A percentile compares a stretch with the other conserved stretches of the same genome.
These are phyloP conservation scores for Erinaceus europaeus DNA, from an alignment of 2,113 vertebrate species.

Conservation along the genomic window DNA sequence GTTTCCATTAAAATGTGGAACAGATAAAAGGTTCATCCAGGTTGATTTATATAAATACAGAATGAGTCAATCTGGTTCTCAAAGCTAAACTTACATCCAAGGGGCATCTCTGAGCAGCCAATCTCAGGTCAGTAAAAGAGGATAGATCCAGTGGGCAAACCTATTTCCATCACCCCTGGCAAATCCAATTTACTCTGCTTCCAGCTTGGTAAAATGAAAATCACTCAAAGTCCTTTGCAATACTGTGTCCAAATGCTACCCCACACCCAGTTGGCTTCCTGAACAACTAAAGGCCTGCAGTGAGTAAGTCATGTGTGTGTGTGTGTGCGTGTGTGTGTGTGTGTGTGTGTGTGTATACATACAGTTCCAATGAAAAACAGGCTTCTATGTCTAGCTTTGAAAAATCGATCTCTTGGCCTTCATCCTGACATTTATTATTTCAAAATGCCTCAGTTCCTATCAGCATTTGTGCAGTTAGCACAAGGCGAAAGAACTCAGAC, in stretches of 20 bases:
- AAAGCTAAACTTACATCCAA: slow-evolving; percentile 52
- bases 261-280: neutral
- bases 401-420: slow-evolving; percentile 58
- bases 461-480: slow-evolving; percentile 6
- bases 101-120: slow-evolving; percentile 21
- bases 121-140: neutral
- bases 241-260: neutral
- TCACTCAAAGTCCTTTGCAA: neutral
- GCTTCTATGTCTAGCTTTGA: slow-evolving; percentile 15
- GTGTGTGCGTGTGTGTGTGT: neutral
- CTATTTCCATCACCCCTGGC: neutral
- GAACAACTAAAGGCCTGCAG: neutral
- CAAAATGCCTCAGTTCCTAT: slow-evolving; percentile 20
- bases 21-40: slow-evolving; percentile 30
- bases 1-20: slow-evolving; percentile 54
- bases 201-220: slow-evolving; percentile 12
- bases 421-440: slow-evolving; percentile 42
- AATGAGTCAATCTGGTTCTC: slow-evolving; percentile 58
- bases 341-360: neutral
- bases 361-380: neutral
- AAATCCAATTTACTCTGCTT: slow-evolving; percentile 11
- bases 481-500: neutral
- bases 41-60: slow-evolving; percentile 66
- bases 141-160: neutral
- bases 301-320: neutral